Base-by-base conservation (phyloP, 1,140 invertebrate genomes). In the Drosophila arizonae region DNA sequence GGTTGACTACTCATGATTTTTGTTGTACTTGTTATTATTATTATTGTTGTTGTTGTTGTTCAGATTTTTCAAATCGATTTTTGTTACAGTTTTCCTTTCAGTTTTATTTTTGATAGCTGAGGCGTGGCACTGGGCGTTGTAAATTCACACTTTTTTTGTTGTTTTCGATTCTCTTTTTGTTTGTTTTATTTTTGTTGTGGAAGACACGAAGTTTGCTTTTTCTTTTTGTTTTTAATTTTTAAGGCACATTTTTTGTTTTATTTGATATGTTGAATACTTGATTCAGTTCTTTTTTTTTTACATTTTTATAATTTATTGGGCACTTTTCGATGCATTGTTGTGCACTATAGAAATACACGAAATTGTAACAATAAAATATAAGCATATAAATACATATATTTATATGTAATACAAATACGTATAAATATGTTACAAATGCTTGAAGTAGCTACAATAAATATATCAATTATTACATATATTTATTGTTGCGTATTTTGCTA, bases 1-100 rank as follows among this genome's bases (percentile, higher is more conserved):
- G 90, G 81, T 88, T 91, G 85, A 89, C 88, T 90, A 89, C 86
- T 91, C 92, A 92, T 92, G 77, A 76, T 90, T 91, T 68, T 57
- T 15, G n/a, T 41, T 58, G 10, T 15, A 8, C 33, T 33, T 33
- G 33, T 33, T 33, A 33, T 9, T 24, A 24, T 24, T 24, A 24
- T 24, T 33, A 10, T 9, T 72, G 10, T 76, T 33, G 28, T 15
- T 56, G 24, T 50, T 60, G 64, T 24, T 50, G 10, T 48, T 79
- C 64, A 13, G 33, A 39, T 72, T 51, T 48, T 43, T n/a, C 5
- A n/a, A 45, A 17, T 15, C 17, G 33, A 36, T 54, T 48, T 39
- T 30, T n/a, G 46, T 11, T 50, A 17, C n/a, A 46, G 5, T 64
- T n/a, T 48, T 65, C 15, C 11, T 56, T 56, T 56, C 41, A 11